Evolutionary conservation across 2,888 invertebrate genomes (phyloP).

Genomic region (Oscheius sp.): DNA sequence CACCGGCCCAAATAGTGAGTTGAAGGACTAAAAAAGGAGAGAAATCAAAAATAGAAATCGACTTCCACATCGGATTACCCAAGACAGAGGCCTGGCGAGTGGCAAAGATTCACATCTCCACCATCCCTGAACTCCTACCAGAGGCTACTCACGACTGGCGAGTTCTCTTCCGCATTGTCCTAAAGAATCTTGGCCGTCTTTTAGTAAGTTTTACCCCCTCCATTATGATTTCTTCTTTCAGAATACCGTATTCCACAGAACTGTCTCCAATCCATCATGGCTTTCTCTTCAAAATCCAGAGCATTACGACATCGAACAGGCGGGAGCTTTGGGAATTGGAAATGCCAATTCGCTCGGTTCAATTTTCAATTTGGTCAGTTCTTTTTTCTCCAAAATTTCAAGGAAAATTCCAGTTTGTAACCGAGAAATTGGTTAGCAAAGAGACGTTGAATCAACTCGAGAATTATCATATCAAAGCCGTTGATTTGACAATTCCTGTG

Average conservation of each 20-base stretch:
- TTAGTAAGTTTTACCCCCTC: not conserved
- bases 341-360: slow-evolving; percentile 64
- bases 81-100: slow-evolving; percentile 46
- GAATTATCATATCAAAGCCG: slow-evolving; percentile 42
- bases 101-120: slow-evolving; percentile 37
- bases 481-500: slow-evolving; percentile 50
- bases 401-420: slow-evolving; percentile 41
- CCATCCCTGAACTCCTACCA: not conserved
- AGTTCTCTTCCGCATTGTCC: not conserved
- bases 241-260: slow-evolving; percentile 47
- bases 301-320: slow-evolving; percentile 62
- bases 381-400: too few species aligned
- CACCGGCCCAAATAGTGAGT: slow-evolving; percentile 35
- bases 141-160: slow-evolving; percentile 4
- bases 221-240: slow-evolving; percentile 25
- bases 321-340: slow-evolving; percentile 66
- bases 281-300: slow-evolving; percentile 66
- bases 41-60: slow-evolving; percentile 69
- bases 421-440: slow-evolving; percentile 43
- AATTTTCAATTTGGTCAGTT: slow-evolving; percentile 58
- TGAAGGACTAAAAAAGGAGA: too few species aligned
- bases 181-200: not conserved
- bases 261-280: slow-evolving; percentile 54
- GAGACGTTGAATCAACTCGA: slow-evolving; percentile 45
- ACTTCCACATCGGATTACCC: slow-evolving; percentile 69